Evolutionary conservation across 2,797 vertebrate species (phyloP).

Genomic region (Xiphophorus birchmanni): DNA sequence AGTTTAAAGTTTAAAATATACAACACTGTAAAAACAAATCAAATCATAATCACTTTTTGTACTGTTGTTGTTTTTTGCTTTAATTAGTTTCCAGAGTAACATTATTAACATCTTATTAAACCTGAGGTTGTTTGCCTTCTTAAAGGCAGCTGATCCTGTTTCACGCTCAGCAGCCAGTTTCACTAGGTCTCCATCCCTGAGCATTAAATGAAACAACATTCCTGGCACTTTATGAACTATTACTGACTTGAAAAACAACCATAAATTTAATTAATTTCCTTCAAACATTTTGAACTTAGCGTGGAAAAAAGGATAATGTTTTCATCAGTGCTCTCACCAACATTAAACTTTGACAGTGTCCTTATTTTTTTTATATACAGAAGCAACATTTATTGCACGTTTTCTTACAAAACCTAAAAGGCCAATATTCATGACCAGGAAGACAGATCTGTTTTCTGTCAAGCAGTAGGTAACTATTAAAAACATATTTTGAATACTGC

Average conservation of each 20-base stretch:
- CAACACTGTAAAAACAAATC: background rate
- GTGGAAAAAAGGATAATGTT: slow-evolving; percentile 46
- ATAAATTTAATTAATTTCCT: slow-evolving; percentile 58
- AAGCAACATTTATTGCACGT: slow-evolving; percentile 30
- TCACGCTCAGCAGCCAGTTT: slow-evolving; percentile 54
- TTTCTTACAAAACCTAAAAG: slow-evolving; percentile 2
- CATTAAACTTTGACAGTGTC: slow-evolving; percentile 24
- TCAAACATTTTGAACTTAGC: slow-evolving; percentile 28
- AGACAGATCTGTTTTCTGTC: slow-evolving; percentile 22
- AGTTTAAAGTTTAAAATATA: background rate
- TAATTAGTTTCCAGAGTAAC: slow-evolving; percentile 62
- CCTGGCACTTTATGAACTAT: slow-evolving; percentile 58
- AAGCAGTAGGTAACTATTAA: background rate
- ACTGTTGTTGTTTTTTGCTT: slow-evolving; percentile 41
- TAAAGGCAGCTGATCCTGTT: slow-evolving; percentile 65
- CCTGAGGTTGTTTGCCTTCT: slow-evolving; percentile 26
- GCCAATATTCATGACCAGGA: background rate
- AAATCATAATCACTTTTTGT: background rate
- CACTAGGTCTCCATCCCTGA: slow-evolving; percentile 36
- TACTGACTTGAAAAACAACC: slow-evolving; percentile 62
- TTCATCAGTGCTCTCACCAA: slow-evolving; percentile 29
- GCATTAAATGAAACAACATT: slow-evolving; percentile 50
- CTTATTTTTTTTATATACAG: slow-evolving; percentile 11
- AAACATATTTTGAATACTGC: too few species aligned
- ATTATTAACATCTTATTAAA: slow-evolving; percentile 60